Evolutionary conservation across 1,140 invertebrate species (phyloP).

Genomic region (Radopholus similis): DNA sequence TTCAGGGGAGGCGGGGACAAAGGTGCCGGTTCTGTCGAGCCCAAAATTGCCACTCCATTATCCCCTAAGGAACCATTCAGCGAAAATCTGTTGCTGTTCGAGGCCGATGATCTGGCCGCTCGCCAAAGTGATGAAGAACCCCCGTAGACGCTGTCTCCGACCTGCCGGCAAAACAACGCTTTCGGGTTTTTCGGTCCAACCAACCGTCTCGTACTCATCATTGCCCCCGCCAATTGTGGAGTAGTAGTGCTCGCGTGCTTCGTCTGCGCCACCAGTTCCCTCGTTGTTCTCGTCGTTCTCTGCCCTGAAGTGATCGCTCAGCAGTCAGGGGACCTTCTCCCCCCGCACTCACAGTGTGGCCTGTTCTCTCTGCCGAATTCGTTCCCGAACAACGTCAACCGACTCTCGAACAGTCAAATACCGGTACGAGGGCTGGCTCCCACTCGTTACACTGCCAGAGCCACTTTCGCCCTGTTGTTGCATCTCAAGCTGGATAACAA

Average conservation of each 20-base stretch:
- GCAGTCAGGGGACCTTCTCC: not conserved
- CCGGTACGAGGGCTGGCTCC: conserved; percentile 41
- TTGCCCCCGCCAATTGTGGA: conserved; percentile 45
- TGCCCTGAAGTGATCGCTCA: conserved; percentile 7
- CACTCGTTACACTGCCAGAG: conserved; percentile 34
- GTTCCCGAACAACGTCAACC: conserved; percentile 37
- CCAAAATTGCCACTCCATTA: conserved; percentile 10
- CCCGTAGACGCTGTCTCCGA: no score
- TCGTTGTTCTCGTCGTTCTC: conserved; percentile 13
- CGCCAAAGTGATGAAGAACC: no score
- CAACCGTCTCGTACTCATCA: conserved; percentile 46
- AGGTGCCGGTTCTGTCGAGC: not conserved
- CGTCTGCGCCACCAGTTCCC: not conserved
- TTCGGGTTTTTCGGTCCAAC: not conserved
- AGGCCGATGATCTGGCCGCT: no score
- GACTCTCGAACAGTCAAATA: conserved; percentile 44
- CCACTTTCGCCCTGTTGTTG: conserved; percentile 37
- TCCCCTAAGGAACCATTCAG: conserved; percentile 12
- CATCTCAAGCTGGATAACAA: not conserved
- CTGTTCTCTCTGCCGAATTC: conserved; percentile 35
- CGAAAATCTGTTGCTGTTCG: not conserved
- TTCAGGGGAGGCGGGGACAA: not conserved
- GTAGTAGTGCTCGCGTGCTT: conserved; percentile 40
- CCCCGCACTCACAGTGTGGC: conserved; percentile 6
- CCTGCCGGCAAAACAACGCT: not conserved